Conservation (phyloP, 2,888 invertebrate species). For the Drosophila affinis region DNA sequence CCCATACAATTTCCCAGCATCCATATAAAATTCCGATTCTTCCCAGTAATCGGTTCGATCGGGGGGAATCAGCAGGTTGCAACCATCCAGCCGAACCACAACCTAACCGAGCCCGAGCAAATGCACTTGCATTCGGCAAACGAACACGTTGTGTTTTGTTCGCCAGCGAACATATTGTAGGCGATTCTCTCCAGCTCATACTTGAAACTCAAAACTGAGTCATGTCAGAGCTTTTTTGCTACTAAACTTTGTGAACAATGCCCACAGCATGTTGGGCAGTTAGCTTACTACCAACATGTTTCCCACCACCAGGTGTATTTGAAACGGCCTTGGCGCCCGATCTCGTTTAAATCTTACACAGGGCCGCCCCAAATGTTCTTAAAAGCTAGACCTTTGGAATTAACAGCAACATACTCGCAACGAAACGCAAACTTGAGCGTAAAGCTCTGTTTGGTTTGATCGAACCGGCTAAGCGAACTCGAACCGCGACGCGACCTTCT, state of each 20-base stretch:
- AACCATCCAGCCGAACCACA: neutral
- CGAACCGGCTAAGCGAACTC: neutral
- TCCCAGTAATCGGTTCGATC: neutral
- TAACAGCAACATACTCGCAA: neutral
- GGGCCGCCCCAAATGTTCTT: neutral
- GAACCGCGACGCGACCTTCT: neutral
- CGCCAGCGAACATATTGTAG: slow-evolving; percentile 28
- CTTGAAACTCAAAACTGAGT: slow-evolving; percentile 7
- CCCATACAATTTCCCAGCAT: no score
- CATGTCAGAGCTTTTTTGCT: neutral
- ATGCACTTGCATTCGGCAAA: neutral
- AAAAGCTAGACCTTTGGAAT: neutral
- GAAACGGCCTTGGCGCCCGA: neutral
- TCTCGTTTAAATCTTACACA: neutral
- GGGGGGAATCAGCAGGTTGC: slow-evolving; percentile 2
- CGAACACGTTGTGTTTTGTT: slow-evolving; percentile 67
- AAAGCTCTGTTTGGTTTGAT: neutral
- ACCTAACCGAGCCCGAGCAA: neutral
- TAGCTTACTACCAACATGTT: neutral
- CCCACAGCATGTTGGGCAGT: neutral
- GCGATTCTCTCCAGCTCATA: slow-evolving; percentile 4
- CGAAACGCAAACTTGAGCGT: neutral
- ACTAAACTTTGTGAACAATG: neutral
- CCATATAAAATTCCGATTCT: no score
- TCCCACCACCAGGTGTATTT: neutral